Base-by-base conservation (phyloP, 2,888 invertebrate genomes). In the Nesidiocoris tenuis region DNA sequence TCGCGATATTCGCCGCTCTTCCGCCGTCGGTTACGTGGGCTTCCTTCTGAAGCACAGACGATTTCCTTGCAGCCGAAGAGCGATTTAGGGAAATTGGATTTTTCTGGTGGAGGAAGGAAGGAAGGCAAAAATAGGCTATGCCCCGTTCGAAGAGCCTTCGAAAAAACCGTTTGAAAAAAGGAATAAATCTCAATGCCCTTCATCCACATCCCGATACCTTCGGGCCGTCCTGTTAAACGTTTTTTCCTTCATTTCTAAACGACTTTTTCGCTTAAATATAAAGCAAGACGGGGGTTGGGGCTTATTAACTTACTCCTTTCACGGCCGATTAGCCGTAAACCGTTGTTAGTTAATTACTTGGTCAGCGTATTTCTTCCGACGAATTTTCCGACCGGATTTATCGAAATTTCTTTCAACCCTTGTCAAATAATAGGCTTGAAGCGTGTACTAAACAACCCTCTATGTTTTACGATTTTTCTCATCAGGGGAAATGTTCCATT, bases 41-140 rank as follows among this genome's bases (percentile, higher is more conserved):
- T 39, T 39, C 39, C 39, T 39, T 39, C 12, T 39, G 39, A 12
- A 39, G 39, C 39, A 39, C 65, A 18, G 25, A 54, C 67, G 67
- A 67, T 67, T 67, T 67, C 67, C 67, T 56, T 56, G 22, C 55
- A 54, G 12, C 39, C 39, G 39, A 39, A 39, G 39, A 39, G 67
- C 67, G 67, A 67, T 67, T 67, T 56, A 56, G 21, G 67, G 67
- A 67, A 67, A 67, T 67, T 67, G 67, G 67, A 67, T 67, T 67
- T 67, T 65, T 22, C 18, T n/a, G 67, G 24, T 12, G 18, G 39
- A 65, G 39, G 39, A 39, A 39, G 39, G 39, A 39, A 39, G 39
- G 5, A 39, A 39, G 39, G 39, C 39, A 39, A 39, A 39, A 39
- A 39, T 39, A 39, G 39, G 39, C 39, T 39, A 39, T 3, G 39